Percentiles rank a stretch among this genome's conserved stretches.
Evolutionary conservation across 2,113 vertebrate genomes (phyloP).

Genomic region (Rhombomys opimus): DNA sequence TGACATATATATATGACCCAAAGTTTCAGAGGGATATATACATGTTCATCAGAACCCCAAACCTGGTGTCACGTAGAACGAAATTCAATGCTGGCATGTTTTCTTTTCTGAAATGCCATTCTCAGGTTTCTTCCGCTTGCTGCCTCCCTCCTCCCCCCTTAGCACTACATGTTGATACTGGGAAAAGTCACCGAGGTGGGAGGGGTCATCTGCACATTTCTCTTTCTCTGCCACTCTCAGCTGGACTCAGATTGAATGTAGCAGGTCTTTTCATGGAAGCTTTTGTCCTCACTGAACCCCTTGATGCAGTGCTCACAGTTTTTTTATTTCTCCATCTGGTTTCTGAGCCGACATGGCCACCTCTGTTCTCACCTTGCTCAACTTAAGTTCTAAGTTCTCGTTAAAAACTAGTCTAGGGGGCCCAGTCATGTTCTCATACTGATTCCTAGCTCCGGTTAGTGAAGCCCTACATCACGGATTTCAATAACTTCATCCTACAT

Average conservation of each 20-base stretch:
- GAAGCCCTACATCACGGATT: background rate
- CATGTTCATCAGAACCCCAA: background rate
- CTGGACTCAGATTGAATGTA: background rate
- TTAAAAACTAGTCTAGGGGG: background rate
- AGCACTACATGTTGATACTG: too few species aligned
- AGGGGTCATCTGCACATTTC: background rate
- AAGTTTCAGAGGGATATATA: background rate
- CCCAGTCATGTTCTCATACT: background rate
- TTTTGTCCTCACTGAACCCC: background rate
- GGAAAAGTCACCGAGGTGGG: background rate
- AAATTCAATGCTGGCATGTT: background rate
- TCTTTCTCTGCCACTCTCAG: background rate
- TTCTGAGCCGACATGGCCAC: background rate
- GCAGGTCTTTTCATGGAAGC: background rate
- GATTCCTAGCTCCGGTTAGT: background rate
- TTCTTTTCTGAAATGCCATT: background rate
- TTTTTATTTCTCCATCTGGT: background rate
- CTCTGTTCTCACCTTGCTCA: background rate
- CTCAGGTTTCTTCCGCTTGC: background rate
- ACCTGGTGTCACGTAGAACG: background rate
- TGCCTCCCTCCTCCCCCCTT: background rate
- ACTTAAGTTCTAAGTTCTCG: background rate
- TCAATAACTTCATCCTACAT: background rate
- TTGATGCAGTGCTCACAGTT: background rate
- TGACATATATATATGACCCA: background rate